These are phyloP conservation scores for Xanthia icteritia DNA, from an alignment of 2,888 invertebrate species.

Conservation along the genomic window DNA sequence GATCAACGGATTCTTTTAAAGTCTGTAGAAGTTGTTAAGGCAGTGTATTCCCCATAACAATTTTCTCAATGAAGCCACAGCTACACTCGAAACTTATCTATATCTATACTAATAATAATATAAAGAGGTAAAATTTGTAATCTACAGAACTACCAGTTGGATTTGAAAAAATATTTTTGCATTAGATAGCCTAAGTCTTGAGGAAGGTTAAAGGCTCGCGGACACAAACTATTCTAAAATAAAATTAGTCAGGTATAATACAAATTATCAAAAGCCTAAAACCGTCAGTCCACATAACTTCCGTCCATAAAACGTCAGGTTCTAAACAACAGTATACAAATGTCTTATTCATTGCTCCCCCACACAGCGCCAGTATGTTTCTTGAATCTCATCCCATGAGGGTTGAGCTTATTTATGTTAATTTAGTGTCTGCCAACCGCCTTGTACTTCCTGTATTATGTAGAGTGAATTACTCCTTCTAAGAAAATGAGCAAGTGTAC, in stretches of 20 bases:
- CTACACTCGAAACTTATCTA: neutral
- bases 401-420: slow-evolving; percentile 64
- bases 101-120: too few relatives aligned
- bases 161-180: too few relatives aligned
- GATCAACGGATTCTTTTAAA: neutral
- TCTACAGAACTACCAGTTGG: too few relatives aligned
- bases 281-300: neutral
- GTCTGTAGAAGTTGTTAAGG: too few relatives aligned
- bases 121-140: too few relatives aligned
- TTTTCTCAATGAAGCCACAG: too few relatives aligned
- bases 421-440: slow-evolving; percentile 61
- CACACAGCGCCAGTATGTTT: slow-evolving; percentile 43
- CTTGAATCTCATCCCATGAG: slow-evolving; percentile 50
- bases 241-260: neutral
- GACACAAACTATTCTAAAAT: neutral
- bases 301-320: slow-evolving; percentile 30
- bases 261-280: slow-evolving; percentile 2
- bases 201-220: too few relatives aligned
- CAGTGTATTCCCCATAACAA: fast-evolving
- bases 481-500: slow-evolving; percentile 38
- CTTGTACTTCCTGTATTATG: slow-evolving; percentile 50
- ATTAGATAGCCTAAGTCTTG: too few relatives aligned
- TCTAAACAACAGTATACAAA: slow-evolving; percentile 42
- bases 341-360: slow-evolving; percentile 50
- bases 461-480: slow-evolving; percentile 50